phyloP scores from a whole-genome alignment of 2,888 invertebrate genomes.

The Galerucella nymphaeae region DNA sequence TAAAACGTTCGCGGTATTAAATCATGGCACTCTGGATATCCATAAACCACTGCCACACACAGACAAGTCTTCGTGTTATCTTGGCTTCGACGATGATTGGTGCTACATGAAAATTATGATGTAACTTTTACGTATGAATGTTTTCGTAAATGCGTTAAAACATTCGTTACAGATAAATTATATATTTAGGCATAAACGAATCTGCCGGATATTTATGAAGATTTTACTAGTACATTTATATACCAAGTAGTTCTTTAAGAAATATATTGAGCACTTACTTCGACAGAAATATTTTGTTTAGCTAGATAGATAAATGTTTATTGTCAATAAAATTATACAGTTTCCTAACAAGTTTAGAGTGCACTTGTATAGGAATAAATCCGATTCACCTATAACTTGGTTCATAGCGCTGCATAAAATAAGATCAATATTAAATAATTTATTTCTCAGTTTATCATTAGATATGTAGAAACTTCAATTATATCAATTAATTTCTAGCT shows the following conservation, averaged over 20 bases:
- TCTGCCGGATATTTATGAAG: slow-evolving; percentile 16
- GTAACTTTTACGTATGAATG: slow-evolving; percentile 34
- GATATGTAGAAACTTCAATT: too few species aligned
- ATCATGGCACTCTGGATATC: slow-evolving; percentile 62
- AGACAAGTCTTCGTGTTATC: slow-evolving; percentile 48
- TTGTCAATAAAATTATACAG: too few species aligned
- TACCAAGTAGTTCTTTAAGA: background rate
- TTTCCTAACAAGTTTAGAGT: too few species aligned
- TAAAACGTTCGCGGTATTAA: slow-evolving; percentile 63
- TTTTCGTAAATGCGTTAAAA: slow-evolving; percentile 34
- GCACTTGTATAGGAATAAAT: too few species aligned
- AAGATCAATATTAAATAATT: too few species aligned
- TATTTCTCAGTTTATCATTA: too few species aligned
- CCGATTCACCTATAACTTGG: too few species aligned
- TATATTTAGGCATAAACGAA: slow-evolving; percentile 23
- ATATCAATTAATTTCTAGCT: too few species aligned
- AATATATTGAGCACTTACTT: slow-evolving; percentile 1
- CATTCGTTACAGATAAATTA: slow-evolving; percentile 32
- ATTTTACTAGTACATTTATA: background rate
- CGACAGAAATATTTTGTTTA: background rate
- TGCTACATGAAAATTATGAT: slow-evolving; percentile 38
- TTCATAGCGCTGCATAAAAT: too few species aligned
- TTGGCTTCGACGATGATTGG: slow-evolving; percentile 36
- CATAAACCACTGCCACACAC: slow-evolving; percentile 65
- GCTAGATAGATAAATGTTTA: background rate